A percentile compares a stretch with the other conserved stretches of the same genome.
phyloP scores from a whole-genome alignment of 2,797 vertebrate genomes.

The Enteromius unitaeniatus region DNA sequence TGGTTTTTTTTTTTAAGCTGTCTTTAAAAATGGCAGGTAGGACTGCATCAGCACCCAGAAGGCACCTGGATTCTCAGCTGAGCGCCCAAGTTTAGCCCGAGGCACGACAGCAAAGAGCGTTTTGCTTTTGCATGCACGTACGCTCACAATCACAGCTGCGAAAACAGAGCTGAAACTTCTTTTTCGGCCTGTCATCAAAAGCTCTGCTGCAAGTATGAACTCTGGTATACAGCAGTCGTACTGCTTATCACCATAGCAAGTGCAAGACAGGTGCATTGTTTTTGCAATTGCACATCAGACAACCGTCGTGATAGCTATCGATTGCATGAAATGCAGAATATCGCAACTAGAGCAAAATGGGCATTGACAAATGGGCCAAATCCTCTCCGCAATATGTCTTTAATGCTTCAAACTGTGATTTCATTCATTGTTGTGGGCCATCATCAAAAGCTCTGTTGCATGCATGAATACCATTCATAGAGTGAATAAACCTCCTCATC shows the following conservation, averaged over 20 bases:
- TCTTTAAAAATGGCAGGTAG: conserved; percentile 52
- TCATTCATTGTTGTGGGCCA: conserved; percentile 40
- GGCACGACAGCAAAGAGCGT: conserved; percentile 34
- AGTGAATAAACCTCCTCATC: too few relatives aligned
- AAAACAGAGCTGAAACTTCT: conserved; percentile 20
- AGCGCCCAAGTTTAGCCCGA: conserved; percentile 55
- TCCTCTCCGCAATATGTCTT: conserved; percentile 30
- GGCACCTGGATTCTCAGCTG: conserved; percentile 57
- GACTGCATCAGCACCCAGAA: conserved; percentile 56
- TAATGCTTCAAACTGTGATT: conserved; percentile 46
- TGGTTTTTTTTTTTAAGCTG: not conserved
- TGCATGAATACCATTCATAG: not conserved
- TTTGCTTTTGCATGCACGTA: conserved; percentile 32
- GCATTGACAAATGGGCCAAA: conserved; percentile 46
- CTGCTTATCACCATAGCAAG: not conserved
- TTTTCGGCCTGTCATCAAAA: conserved; percentile 26
- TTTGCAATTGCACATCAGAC: conserved; percentile 19
- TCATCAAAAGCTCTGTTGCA: not conserved
- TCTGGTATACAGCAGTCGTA: not conserved
- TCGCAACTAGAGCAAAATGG: not conserved
- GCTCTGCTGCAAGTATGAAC: not conserved
- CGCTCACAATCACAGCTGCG: conserved; percentile 13
- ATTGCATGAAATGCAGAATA: conserved; percentile 22
- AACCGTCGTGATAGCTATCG: conserved; percentile 31
- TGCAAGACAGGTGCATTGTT: not conserved